Conservation (phyloP, 2,113 vertebrate genomes). For the Zeus faber region DNA sequence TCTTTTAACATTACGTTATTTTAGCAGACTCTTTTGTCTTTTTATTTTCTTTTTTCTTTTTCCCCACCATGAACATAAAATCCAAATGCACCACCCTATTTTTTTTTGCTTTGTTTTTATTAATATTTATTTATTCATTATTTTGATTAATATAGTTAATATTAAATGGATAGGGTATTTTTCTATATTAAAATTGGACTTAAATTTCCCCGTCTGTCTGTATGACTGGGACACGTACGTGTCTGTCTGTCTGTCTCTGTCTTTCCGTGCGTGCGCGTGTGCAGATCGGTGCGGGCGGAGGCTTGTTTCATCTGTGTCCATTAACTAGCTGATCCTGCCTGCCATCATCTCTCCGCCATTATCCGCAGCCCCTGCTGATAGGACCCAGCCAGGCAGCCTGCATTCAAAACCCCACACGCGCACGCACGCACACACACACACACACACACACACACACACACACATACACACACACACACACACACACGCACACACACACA, state of each 20-base stretch:
- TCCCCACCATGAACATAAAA: too few relatives aligned
- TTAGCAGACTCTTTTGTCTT: too few relatives aligned
- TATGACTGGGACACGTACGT: not conserved
- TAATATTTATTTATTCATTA: not conserved
- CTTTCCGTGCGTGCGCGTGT: slow-evolving; percentile 8
- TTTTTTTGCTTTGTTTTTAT: too few relatives aligned
- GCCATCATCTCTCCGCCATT: not conserved
- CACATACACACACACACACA: not conserved
- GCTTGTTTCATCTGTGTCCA: not conserved
- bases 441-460: not conserved
- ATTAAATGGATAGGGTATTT: too few relatives aligned
- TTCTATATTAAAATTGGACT: too few relatives aligned
- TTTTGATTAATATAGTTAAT: too few relatives aligned
- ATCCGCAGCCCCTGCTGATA: too few relatives aligned
- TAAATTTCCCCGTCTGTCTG: too few relatives aligned
- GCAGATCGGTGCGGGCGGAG: not conserved
- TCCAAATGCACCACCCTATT: too few relatives aligned
- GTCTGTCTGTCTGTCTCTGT: not conserved
- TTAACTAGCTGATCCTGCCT: not conserved
- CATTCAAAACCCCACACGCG: not conserved
- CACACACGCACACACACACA: slow-evolving; percentile 14
- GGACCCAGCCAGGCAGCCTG: not conserved
- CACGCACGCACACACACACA: too few relatives aligned
- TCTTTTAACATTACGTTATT: too few relatives aligned
- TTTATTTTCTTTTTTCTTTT: too few relatives aligned